Evolutionary conservation across 2,797 vertebrate species (phyloP), one percentile per base, ranked within the genome.

Genomic region (Dipus sagitta): DNA sequence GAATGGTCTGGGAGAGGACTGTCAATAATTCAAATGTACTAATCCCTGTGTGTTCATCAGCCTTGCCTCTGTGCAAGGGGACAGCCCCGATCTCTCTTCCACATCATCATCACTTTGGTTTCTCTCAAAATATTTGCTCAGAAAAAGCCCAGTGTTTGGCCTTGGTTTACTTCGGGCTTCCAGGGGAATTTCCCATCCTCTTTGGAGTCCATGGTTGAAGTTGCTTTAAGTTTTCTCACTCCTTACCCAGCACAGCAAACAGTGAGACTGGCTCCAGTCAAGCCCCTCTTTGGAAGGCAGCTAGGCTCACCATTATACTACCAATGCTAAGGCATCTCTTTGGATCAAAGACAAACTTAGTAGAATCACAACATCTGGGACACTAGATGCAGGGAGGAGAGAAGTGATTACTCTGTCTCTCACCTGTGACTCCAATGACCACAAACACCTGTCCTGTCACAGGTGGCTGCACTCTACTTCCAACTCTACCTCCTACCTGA

Each of bases 101-200:
- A 89, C 77, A 88, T 78, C 94, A 96, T 95, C 94, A 85, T 87
- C 90, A 78, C 80, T 52, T 54, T 26, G 88, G 94, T 98, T 97
- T 96, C 96, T 97, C 91, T 95, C 94, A 96, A 97, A 96, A 85
- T 30, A 6, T 91, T 96, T 95, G 91, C 78, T 97, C 90, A 96
- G 96, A 97, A 97, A 91, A 88, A 95, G 79, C 96, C 96, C 94
- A 88, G 74, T 77, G 72, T 95, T 92, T 86, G 86, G 84, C 68
- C 60, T 96, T 84, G 26, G 76, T 94, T 97, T 86, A 42, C 91
- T 42, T 42, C 90, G 78, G 81, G 90, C 97, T 96, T 96, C 90
- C 92, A 95, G 6, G 23, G 95, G 96, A 96, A 96, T 96, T 98
- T 97, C 97, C 97, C 96, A 21, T 96, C 94, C 68, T 94, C 71